Evolutionary conservation across 1,140 invertebrate species (phyloP).

Genomic region (Metopolophium dirhodum): DNA sequence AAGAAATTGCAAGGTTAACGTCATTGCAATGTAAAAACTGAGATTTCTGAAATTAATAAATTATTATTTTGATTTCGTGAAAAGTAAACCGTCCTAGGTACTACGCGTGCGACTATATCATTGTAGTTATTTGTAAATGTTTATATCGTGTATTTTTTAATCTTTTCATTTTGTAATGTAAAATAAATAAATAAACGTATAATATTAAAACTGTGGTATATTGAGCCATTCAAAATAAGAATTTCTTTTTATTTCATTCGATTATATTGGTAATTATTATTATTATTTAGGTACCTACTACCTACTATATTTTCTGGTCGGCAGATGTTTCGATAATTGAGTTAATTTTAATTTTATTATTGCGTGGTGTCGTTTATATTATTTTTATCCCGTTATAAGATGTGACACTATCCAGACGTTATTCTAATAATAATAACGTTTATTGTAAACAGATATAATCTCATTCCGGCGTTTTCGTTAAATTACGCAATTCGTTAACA

Average conservation of each 20-base stretch:
- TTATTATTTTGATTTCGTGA: neutral
- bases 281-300: neutral
- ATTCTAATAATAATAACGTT: neutral
- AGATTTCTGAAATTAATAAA: neutral
- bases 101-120: neutral
- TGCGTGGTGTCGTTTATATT: neutral
- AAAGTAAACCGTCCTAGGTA: neutral
- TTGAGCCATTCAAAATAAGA: neutral
- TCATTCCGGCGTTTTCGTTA: neutral
- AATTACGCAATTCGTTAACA: neutral
- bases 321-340: neutral
- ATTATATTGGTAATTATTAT: neutral
- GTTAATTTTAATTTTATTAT: neutral
- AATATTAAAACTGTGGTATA: too few species aligned
- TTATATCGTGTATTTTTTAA: neutral
- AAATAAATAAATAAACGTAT: neutral
- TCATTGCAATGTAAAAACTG: neutral
- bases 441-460: neutral
- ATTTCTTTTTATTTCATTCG: neutral
- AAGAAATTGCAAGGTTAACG: neutral
- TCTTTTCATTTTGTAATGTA: neutral
- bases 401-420: neutral
- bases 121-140: neutral
- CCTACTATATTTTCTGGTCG: neutral
- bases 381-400: constrained; percentile 2